Evolutionary conservation across 2,797 vertebrate species (phyloP).

Genomic region (Choloepus didactylus): DNA sequence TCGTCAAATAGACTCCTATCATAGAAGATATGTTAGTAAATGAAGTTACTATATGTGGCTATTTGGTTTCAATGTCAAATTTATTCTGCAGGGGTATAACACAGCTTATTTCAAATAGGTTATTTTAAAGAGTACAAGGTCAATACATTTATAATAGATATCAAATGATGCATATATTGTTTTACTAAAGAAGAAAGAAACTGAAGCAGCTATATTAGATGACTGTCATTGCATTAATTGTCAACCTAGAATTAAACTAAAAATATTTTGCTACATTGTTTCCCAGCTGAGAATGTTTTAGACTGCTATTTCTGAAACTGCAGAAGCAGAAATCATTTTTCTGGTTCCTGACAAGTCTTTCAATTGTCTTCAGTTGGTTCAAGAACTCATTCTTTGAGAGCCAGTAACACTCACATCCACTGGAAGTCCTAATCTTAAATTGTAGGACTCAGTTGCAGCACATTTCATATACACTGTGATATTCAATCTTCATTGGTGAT

Average conservation of each 20-base stretch:
- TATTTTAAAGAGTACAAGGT: slow-evolving; percentile 47
- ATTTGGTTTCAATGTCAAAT: slow-evolving; percentile 42
- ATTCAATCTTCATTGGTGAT: neutral
- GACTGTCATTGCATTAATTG: slow-evolving; percentile 19
- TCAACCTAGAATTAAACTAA: slow-evolving; percentile 51
- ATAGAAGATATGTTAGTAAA: neutral
- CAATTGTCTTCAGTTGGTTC: neutral
- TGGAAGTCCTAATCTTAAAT: neutral
- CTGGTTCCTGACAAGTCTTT: slow-evolving; percentile 23
- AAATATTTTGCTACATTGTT: slow-evolving; percentile 40
- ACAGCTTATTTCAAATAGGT: slow-evolving; percentile 9
- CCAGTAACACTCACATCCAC: neutral
- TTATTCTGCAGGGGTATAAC: neutral
- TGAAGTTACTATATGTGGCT: neutral
- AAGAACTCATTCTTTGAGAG: neutral
- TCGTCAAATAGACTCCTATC: slow-evolving; percentile 9
- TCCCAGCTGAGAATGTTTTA: slow-evolving; percentile 23
- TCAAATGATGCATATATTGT: slow-evolving; percentile 31
- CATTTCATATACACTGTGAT: neutral
- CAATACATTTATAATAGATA: neutral
- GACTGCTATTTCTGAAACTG: neutral
- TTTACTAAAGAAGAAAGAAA: slow-evolving; percentile 56
- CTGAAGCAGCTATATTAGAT: slow-evolving; percentile 14
- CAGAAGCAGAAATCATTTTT: neutral
- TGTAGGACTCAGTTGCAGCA: slow-evolving; percentile 11